Base-by-base conservation (phyloP, 2,888 invertebrate genomes). In the Leptura quadrifasciata region DNA sequence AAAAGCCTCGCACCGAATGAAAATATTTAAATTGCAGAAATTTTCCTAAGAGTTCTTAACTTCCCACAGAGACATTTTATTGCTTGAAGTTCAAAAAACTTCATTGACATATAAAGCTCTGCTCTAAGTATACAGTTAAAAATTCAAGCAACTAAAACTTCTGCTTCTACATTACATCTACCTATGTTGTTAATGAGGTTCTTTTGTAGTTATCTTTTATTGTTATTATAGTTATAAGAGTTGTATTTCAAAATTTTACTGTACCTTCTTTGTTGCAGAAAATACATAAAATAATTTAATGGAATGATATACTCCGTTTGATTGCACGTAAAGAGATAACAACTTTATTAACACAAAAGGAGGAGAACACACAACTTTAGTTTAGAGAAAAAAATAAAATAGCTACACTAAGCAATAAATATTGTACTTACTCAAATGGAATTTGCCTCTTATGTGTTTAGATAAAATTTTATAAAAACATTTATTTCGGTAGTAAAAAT, bases 381-480 rank as follows among this genome's bases (percentile, higher is more conserved):
- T 61, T 18, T 27, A 52, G 60, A 58, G 57, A 74, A 35, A 68
- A 74, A 74, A 71, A 72, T 54, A 77, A 69, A 72, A 63, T 55
- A 70, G 63, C 52, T 55, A 58, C 39, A 58, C 72, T 76, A 71
- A 70, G 76, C 70, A 77, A 77, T 79, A 76, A 79, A 79, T 79
- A 77, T 72, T 18, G 65, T 60, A 74, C 68, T 74, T 68, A 60
- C 15, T 58, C 73, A 60, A 76, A 77, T 79, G 77, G 75, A 77
- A 76, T 77, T 72, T 64, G 73, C 71, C 75, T 78, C 75, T 74
- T 68, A 68, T 68, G 68, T 31, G 68, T 55, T 35, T 27, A 54
- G 55, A 77, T 69, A 76, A 77, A 77, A 77, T 76, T 77, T 77
- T 76, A 79, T 77, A 79, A 77, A 77, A 79, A 75, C 75, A 60